phyloP scores from a whole-genome alignment of 2,113 vertebrate genomes.

The Cephalopholis sonnerati region DNA sequence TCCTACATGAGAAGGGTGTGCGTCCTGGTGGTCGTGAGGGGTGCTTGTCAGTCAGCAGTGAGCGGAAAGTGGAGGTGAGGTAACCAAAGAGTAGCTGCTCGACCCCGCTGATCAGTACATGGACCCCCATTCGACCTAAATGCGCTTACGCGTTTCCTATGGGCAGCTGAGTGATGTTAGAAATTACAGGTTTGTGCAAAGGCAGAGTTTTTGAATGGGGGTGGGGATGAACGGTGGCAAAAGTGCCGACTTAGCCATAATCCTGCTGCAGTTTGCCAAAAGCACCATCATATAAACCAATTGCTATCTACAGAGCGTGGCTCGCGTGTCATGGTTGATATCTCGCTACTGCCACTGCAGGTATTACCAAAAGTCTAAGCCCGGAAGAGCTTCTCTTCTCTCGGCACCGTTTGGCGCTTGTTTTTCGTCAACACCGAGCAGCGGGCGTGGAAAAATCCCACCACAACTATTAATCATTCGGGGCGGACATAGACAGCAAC shows the following conservation, averaged over 20 bases:
- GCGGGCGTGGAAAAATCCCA: conserved; percentile 82
- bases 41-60: conserved; percentile 83
- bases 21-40: conserved; percentile 81
- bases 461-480: conserved; percentile 89
- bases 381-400: conserved; percentile 67
- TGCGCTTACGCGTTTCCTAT: conserved; percentile 83
- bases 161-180: conserved; percentile 76
- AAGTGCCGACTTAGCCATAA: conserved; percentile 1
- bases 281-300: background rate
- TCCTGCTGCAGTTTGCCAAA: background rate
- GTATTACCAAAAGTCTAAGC: conserved; percentile 36
- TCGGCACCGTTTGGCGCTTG: conserved; percentile 79
- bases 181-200: conserved; percentile 83
- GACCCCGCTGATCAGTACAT: conserved; percentile 81
- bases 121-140: conserved; percentile 81
- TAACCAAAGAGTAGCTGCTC: conserved; percentile 78
- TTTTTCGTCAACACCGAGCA: conserved; percentile 81
- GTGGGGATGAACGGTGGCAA: background rate
- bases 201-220: conserved; percentile 25
- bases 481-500: conserved; percentile 82
- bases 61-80: conserved; percentile 79
- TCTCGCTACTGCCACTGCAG: conserved; percentile 4
- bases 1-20: conserved; percentile 81
- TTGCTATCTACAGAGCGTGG: background rate
- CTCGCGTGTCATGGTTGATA: background rate